These are phyloP conservation scores for Stenchaetothrips biformis DNA, from an alignment of 2,888 invertebrate species.

Conservation along the genomic window DNA sequence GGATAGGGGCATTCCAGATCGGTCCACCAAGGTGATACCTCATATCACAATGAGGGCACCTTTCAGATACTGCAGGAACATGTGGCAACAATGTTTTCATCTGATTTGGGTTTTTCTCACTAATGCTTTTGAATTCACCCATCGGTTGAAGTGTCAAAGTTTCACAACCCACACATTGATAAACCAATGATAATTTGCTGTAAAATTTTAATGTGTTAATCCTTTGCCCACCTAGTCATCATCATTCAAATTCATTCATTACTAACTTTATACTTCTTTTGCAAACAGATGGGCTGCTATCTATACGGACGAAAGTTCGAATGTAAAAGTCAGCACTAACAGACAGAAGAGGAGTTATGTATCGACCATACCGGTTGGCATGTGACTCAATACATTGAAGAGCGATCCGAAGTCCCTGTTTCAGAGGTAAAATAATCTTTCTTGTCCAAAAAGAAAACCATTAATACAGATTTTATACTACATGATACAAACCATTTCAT, in stretches of 20 bases:
- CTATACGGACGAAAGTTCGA: constrained; percentile 83
- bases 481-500: constrained; percentile 74
- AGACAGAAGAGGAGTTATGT: constrained; percentile 84
- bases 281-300: constrained; percentile 72
- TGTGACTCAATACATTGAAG: constrained; percentile 84
- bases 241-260: neutral
- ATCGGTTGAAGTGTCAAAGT: constrained; percentile 71
- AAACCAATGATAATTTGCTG: constrained; percentile 81
- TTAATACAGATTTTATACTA: constrained; percentile 17
- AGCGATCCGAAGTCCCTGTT: constrained; percentile 84
- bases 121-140: constrained; percentile 46
- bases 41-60: constrained; percentile 68
- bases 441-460: neutral
- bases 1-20: constrained; percentile 85
- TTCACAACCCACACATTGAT: constrained; percentile 88
- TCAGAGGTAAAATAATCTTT: constrained; percentile 35
- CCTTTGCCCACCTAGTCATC: neutral
- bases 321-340: constrained; percentile 96
- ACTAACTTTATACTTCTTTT: constrained; percentile 75
- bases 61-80: constrained; percentile 60
- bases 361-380: constrained; percentile 88
- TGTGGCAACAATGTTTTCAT: constrained; percentile 63
- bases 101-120: constrained; percentile 54
- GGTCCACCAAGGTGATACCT: constrained; percentile 77
- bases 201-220: constrained; percentile 36